phyloP scores from a whole-genome alignment of 1,140 invertebrate genomes.

The Drosophila teissieri region DNA sequence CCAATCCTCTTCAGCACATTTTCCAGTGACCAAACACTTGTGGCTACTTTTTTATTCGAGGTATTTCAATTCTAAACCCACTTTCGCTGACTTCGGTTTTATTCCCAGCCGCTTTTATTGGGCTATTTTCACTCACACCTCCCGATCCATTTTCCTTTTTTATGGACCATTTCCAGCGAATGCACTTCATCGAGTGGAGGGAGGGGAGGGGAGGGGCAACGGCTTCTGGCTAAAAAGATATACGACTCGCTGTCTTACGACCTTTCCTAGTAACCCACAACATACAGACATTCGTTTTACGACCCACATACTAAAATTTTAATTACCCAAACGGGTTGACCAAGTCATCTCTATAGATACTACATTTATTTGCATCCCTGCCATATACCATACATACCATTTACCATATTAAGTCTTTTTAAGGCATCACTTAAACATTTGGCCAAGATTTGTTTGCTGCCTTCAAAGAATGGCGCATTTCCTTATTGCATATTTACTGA shows the following conservation, averaged over 20 bases:
- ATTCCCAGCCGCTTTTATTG: constrained; percentile 60
- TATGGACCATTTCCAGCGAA: constrained; percentile 58
- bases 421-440: constrained; percentile 33
- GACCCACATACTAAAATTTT: constrained; percentile 59
- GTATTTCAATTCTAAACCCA: constrained; percentile 33
- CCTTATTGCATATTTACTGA: constrained; percentile 64
- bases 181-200: constrained; percentile 34
- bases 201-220: neutral
- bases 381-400: neutral
- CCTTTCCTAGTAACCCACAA: constrained; percentile 49
- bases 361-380: constrained; percentile 6
- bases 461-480: constrained; percentile 35
- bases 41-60: constrained; percentile 32
- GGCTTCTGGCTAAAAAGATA: constrained; percentile 53
- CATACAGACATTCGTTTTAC: constrained; percentile 38
- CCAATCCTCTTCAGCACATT: neutral
- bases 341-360: constrained; percentile 19
- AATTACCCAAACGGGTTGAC: constrained; percentile 54
- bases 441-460: constrained; percentile 30
- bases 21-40: constrained; percentile 29
- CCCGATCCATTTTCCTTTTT: constrained; percentile 23
- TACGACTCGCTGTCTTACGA: constrained; percentile 36
- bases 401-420: neutral
- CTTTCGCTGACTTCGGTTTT: constrained; percentile 44
- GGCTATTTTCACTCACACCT: constrained; percentile 28